These are phyloP conservation scores for Barypeithes pellucidus DNA, from an alignment of 2,888 invertebrate genomes.

Conservation along the genomic window DNA sequence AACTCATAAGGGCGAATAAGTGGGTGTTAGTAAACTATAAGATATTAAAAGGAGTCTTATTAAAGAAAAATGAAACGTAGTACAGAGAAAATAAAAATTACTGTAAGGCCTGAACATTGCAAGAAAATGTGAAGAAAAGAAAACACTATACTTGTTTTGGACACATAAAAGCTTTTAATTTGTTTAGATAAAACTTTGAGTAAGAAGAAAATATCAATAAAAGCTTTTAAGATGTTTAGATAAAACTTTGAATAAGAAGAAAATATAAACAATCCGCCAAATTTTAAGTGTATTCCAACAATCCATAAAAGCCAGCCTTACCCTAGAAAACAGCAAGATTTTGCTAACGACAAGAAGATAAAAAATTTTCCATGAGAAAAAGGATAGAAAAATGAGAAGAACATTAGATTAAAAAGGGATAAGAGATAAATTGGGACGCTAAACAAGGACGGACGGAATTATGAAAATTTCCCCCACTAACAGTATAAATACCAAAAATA, in stretches of 20 bases:
- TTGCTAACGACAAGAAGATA: neutral
- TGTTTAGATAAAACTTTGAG: no score
- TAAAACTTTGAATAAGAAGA: neutral
- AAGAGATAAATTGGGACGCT: no score
- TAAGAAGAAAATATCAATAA: no score
- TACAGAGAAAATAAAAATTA: neutral
- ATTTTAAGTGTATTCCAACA: neutral
- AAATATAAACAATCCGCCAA: neutral
- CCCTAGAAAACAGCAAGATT: neutral
- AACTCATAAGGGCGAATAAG: no score
- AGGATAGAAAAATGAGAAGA: neutral
- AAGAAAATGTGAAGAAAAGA: neutral
- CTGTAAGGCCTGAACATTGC: neutral
- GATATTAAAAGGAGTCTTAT: no score
- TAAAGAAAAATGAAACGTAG: neutral
- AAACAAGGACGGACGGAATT: neutral
- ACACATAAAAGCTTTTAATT: neutral
- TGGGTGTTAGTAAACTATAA: no score
- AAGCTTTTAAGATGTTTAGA: no score
- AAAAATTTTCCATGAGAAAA: neutral
- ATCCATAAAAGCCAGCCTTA: neutral
- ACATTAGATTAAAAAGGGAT: neutral
- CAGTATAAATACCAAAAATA: neutral
- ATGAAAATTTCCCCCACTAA: no score
- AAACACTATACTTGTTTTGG: neutral